Evolutionary conservation across 2,888 invertebrate genomes (phyloP).

Genomic region (Nebria brevicollis): DNA sequence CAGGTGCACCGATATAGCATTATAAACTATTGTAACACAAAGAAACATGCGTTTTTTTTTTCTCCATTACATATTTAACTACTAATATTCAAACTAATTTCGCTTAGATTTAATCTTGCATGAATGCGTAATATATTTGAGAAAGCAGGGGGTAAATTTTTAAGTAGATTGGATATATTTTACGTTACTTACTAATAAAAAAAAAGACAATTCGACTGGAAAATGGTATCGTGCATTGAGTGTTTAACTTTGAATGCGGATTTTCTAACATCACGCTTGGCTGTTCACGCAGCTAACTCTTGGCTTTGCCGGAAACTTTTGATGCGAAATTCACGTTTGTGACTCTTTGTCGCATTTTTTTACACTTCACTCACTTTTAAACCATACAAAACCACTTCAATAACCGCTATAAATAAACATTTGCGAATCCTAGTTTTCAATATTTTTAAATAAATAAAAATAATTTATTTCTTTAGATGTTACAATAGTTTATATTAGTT

Average conservation of each 20-base stretch:
- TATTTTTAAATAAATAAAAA: too few species aligned
- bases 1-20: neutral
- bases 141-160: too few species aligned
- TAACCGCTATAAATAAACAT: neutral
- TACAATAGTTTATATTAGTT: too few species aligned
- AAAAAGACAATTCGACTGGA: neutral
- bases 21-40: neutral
- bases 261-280: neutral
- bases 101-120: too few species aligned
- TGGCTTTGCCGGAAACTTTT: neutral
- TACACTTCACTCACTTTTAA: neutral
- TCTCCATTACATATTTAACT: neutral
- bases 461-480: too few species aligned
- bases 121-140: too few species aligned
- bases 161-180: too few species aligned
- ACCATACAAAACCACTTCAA: neutral
- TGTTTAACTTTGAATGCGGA: neutral
- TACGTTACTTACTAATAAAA: neutral
- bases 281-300: neutral
- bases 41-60: neutral
- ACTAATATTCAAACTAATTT: too few species aligned
- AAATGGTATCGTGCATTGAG: conserved; percentile 11
- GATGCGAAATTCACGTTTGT: neutral
- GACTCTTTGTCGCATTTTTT: neutral
- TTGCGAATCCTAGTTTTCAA: too few species aligned